These are phyloP conservation scores for Willowsia nigromaculata DNA, from an alignment of 2,888 invertebrate genomes.

Conservation along the genomic window DNA sequence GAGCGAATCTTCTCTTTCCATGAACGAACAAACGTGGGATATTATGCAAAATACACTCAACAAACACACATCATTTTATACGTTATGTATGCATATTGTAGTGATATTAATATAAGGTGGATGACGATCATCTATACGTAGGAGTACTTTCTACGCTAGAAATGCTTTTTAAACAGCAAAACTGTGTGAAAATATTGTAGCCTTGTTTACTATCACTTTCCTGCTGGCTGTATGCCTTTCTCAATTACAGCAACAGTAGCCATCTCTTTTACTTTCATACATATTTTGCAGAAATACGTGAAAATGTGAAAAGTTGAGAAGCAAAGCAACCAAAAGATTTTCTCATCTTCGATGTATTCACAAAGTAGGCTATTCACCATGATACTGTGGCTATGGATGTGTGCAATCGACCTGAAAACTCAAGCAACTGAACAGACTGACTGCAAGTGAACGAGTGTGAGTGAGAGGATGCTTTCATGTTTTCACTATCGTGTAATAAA, in stretches of 20 bases:
- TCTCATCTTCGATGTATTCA: neutral
- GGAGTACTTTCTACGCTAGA: neutral
- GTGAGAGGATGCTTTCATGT: slow-evolving; percentile 10
- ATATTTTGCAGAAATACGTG: slow-evolving; percentile 28
- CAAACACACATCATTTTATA: neutral
- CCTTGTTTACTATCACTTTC: slow-evolving; percentile 12
- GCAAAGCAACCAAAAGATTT: slow-evolving; percentile 6
- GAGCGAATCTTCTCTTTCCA: neutral
- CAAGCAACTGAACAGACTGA: neutral
- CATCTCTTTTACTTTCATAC: neutral
- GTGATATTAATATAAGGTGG: neutral
- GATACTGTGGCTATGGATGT: neutral
- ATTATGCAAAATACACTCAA: neutral
- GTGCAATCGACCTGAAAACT: neutral
- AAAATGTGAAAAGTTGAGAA: slow-evolving; percentile 44
- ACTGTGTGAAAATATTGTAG: neutral
- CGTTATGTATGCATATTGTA: neutral
- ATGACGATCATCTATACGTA: neutral
- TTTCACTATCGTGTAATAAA: neutral
- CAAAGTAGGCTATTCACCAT: neutral
- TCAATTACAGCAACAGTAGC: neutral
- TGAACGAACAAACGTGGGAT: neutral
- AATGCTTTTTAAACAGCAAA: neutral
- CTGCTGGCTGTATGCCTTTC: neutral
- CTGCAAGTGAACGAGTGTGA: neutral